Conservation (phyloP, 53 echinoderm and acorn worm species). For the Echinarachnius parma region DNA sequence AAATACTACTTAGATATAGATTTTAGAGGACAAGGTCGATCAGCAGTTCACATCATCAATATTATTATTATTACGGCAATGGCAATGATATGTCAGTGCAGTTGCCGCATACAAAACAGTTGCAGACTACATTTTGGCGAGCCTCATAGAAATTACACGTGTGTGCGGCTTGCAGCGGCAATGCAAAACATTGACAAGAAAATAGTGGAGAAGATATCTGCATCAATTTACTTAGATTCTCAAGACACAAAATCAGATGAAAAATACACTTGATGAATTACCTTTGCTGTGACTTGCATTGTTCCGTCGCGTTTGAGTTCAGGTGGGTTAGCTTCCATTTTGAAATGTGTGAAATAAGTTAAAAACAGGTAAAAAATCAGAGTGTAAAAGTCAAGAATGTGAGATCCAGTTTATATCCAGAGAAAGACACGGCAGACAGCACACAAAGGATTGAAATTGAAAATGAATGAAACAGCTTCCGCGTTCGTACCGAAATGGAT, state of each 20-base stretch:
- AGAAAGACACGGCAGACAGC: constrained; percentile 4
- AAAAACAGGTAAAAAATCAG: constrained; percentile 31
- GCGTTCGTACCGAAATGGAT: constrained; percentile 19
- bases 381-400: constrained; percentile 35
- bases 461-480: constrained; percentile 47
- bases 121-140: too few relatives aligned
- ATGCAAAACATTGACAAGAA: too few relatives aligned
- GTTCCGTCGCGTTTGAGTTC: constrained; percentile 83
- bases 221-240: too few relatives aligned
- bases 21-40: too few relatives aligned
- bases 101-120: too few relatives aligned
- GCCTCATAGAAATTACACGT: too few relatives aligned
- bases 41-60: too few relatives aligned
- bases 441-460: constrained; percentile 49
- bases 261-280: constrained; percentile 28
- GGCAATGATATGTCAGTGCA: too few relatives aligned
- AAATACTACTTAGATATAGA: too few relatives aligned
- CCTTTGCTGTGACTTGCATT: constrained; percentile 94
- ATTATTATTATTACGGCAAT: too few relatives aligned
- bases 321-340: constrained; percentile 81
- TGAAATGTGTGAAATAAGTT: constrained; percentile 24
- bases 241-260: not conserved
- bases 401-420: constrained; percentile 17
- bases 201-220: too few relatives aligned
- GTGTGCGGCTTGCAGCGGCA: too few relatives aligned